phyloP scores from a whole-genome alignment of 2,797 vertebrate genomes.

The Thalassophryne amazonica region DNA sequence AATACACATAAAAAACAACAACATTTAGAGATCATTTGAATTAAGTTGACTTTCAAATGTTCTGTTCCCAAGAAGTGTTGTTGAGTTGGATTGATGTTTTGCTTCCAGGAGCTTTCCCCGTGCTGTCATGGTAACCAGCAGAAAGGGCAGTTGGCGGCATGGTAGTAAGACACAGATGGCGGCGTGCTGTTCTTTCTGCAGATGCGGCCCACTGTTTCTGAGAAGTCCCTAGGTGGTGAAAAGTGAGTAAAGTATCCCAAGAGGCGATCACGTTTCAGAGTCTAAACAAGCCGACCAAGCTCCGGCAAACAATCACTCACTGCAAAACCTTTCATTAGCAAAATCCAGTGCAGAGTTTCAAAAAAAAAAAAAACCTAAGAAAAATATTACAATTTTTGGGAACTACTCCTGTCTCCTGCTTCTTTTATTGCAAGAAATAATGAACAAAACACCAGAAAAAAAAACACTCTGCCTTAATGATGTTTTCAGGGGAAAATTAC shows the following conservation, averaged over 20 bases:
- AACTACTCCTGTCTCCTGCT: too few relatives aligned
- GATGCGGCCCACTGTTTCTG: conserved; percentile 60
- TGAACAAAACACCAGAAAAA: too few relatives aligned
- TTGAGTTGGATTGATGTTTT: conserved; percentile 27
- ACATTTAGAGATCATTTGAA: not conserved
- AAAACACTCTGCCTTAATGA: too few relatives aligned
- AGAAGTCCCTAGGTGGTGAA: conserved; percentile 55
- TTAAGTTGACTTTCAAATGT: not conserved
- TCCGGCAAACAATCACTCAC: conserved; percentile 40
- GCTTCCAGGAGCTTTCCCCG: conserved; percentile 44
- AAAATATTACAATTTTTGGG: too few relatives aligned
- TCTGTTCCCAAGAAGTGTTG: conserved; percentile 2
- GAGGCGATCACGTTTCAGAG: conserved; percentile 66
- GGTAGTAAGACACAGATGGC: conserved; percentile 42
- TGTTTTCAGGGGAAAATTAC: too few relatives aligned
- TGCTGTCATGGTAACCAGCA: conserved; percentile 59
- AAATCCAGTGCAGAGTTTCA: conserved; percentile 14
- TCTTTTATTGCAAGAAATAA: too few relatives aligned
- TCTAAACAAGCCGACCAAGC: conserved; percentile 54
- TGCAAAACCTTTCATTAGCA: conserved; percentile 55
- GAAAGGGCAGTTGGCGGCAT: conserved; percentile 54
- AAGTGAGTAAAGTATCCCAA: conserved; percentile 55
- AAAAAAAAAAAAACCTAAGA: too few relatives aligned
- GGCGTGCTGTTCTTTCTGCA: conserved; percentile 65
- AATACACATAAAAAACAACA: not conserved